Conservation (phyloP, 64 coral and sea anemone species). For the Actinia equina region DNA sequence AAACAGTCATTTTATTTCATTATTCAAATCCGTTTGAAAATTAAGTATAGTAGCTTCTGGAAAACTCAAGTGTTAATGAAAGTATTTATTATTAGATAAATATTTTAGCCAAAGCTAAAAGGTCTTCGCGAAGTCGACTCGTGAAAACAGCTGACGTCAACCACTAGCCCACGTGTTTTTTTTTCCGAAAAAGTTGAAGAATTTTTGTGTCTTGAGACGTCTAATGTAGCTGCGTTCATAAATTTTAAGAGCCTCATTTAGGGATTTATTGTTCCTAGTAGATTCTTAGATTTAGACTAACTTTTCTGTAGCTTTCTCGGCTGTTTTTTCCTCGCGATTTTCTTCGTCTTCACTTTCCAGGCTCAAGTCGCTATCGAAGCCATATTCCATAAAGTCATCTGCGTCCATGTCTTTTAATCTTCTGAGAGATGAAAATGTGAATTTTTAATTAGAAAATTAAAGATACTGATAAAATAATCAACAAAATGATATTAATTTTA, state of each 20-base stretch:
- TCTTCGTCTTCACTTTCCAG: conserved; percentile 22
- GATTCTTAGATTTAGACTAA: neutral
- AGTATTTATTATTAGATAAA: too few species aligned
- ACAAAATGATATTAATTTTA: neutral
- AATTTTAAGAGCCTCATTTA: neutral
- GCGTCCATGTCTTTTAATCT: conserved; percentile 64
- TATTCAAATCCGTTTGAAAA: too few species aligned
- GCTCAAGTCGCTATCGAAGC: conserved; percentile 55
- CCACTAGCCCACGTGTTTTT: too few species aligned
- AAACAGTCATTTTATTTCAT: neutral
- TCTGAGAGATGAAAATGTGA: neutral
- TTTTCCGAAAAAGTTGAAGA: too few species aligned
- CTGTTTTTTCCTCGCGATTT: neutral
- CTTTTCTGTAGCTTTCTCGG: neutral
- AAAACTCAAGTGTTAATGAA: too few species aligned
- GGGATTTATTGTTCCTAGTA: neutral
- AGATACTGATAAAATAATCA: neutral
- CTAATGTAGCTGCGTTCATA: neutral
- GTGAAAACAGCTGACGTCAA: too few species aligned
- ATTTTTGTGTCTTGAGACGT: too few species aligned
- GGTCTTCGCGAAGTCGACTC: too few species aligned
- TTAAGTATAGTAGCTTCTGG: too few species aligned
- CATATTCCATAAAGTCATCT: conserved; percentile 73
- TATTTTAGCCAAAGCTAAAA: too few species aligned
- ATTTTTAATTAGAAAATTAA: neutral